These are phyloP conservation scores for Nomada goodeniana DNA, from an alignment of 2,888 invertebrate species.

Conservation along the genomic window DNA sequence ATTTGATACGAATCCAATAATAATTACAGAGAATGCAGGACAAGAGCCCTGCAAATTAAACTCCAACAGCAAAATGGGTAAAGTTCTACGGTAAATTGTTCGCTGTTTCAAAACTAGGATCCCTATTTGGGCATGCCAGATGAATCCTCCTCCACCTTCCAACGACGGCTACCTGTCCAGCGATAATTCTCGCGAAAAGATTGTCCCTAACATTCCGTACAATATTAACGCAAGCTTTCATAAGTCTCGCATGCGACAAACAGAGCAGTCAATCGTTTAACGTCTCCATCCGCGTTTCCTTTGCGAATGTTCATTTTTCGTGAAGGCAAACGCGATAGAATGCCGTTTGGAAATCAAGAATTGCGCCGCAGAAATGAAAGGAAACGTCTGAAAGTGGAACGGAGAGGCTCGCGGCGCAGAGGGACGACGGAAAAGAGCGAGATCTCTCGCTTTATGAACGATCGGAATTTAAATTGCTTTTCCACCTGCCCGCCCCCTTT, in stretches of 20 bases:
- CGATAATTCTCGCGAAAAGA: background rate
- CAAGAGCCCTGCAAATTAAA: too few relatives aligned
- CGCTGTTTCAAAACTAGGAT: background rate
- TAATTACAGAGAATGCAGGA: too few relatives aligned
- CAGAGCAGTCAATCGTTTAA: slow-evolving; percentile 46
- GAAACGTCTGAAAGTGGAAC: slow-evolving; percentile 33
- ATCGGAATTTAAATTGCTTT: slow-evolving; percentile 80
- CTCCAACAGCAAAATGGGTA: too few relatives aligned
- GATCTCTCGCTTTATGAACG: slow-evolving; percentile 77
- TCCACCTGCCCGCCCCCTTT: slow-evolving; percentile 56
- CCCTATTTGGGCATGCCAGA: background rate
- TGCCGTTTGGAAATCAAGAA: slow-evolving; percentile 38
- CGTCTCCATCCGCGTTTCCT: slow-evolving; percentile 18
- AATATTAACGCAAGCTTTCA: background rate
- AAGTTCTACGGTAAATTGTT: too few relatives aligned
- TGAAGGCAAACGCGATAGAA: slow-evolving; percentile 51
- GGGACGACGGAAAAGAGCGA: slow-evolving; percentile 48
- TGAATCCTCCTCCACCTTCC: background rate
- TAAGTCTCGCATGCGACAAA: slow-evolving; percentile 37
- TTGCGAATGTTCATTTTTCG: slow-evolving; percentile 54
- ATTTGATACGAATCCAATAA: too few relatives aligned
- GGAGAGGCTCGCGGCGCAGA: background rate
- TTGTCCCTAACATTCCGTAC: background rate
- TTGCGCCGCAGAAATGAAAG: slow-evolving; percentile 17
- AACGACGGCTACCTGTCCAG: background rate